Base-by-base conservation (phyloP, 2,888 invertebrate species). In the Chymomyza caudatula region DNA sequence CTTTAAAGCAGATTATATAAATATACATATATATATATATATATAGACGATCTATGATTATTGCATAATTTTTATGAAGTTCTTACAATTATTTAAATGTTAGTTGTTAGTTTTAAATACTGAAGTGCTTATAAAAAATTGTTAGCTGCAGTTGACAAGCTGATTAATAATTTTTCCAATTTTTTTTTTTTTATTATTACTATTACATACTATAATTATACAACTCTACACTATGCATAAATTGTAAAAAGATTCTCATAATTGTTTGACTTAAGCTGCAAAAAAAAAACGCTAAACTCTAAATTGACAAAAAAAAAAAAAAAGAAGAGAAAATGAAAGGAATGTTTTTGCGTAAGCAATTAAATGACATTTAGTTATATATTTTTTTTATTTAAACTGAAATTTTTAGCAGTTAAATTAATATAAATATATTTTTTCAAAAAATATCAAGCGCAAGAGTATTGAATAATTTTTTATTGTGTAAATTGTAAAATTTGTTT, bases 211-310 rank as follows among this genome's bases (percentile, higher is more conserved):
- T 37, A 37, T 37, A 11, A 37, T 37, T 37, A 37, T 37, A 37
- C 29, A 37, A 37, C 29, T n/a, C n/a, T n/a, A 37, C 29, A 11
- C 29, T 51, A 51, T 11, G 51, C 51, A 51, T 51, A 51, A 76
- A 84, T 85, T 82, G 86, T 82, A 82, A 86, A 86, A 82, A 82
- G 82, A 82, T 86, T 82, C 82, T 82, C 82, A 82, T 82, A 75
- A 76, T 63, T 82, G 77, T 85, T 82, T 71, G 70, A 69, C 64
- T 69, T 85, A 78, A 77, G 76, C 65, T 67, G 13, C 53, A 60
- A 53, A 52, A 1, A 59, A 59, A 58, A 58, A 29, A 54, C 37
- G 58, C 47, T 22, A 43, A 20, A 56, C 19, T 43, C 20, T 1
- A 44, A 20, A 6, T 29, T 37, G 19, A 51, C n/a, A 19, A 57